Evolutionary conservation across 2,113 vertebrate species (phyloP).

Genomic region (Thermophis baileyi): DNA sequence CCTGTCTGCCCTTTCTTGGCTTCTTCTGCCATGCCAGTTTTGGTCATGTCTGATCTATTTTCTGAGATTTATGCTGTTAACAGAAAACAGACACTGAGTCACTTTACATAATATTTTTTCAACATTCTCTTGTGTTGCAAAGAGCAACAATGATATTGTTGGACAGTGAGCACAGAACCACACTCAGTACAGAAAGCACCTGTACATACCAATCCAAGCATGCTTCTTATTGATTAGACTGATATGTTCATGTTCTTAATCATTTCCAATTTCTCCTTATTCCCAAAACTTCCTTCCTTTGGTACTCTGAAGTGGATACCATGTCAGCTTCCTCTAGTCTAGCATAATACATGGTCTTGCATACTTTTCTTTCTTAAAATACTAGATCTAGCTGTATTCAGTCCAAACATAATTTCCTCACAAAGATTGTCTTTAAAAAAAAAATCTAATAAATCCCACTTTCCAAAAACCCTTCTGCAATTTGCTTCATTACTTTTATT

Average conservation of each 20-base stretch:
- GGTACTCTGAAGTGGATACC: background rate
- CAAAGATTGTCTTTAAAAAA: background rate
- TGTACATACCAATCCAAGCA: no score
- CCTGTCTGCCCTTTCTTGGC: no score
- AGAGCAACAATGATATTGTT: no score
- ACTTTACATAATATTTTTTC: no score
- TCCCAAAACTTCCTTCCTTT: background rate
- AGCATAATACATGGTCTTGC: background rate
- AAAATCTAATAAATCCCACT: background rate
- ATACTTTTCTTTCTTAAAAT: background rate
- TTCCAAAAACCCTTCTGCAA: background rate
- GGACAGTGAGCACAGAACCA: no score
- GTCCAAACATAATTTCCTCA: background rate
- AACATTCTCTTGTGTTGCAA: no score
- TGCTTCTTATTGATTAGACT: background rate
- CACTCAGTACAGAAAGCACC: no score
- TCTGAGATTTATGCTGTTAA: no score
- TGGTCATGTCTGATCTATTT: no score
- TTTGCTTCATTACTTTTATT: background rate
- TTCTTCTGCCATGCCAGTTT: no score
- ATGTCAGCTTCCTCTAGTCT: background rate
- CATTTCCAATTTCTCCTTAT: background rate
- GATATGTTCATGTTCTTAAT: background rate
- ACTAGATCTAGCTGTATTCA: background rate
- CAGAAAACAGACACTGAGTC: no score